Evolutionary conservation across 2,113 vertebrate species (phyloP).

Genomic region (Phoxinus phoxinus): DNA sequence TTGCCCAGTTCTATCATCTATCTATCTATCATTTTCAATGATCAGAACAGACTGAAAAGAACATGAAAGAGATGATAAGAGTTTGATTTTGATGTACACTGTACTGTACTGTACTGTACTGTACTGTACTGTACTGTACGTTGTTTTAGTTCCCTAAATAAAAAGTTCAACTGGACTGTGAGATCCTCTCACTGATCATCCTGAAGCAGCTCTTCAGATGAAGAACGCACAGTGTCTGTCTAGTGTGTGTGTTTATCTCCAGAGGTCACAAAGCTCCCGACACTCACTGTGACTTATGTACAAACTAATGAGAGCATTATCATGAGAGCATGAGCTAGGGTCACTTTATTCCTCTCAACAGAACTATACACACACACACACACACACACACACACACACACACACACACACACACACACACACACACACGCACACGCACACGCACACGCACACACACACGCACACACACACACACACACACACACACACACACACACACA

Average conservation of each 20-base stretch:
- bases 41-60: background rate
- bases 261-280: slow-evolving; percentile 36
- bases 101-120: background rate
- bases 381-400: no score
- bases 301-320: slow-evolving; percentile 8
- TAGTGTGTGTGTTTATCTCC: slow-evolving; percentile 7
- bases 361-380: background rate
- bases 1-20: no score
- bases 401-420: no score
- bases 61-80: background rate
- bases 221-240: background rate
- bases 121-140: background rate
- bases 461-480: no score
- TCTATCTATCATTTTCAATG: background rate
- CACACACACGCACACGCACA: no score
- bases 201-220: background rate
- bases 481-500: no score
- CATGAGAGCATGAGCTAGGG: background rate
- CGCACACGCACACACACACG: no score
- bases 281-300: slow-evolving; percentile 20
- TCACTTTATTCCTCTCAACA: slow-evolving; percentile 17
- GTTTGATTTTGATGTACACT: background rate
- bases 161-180: background rate
- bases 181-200: background rate
- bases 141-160: background rate